Conservation (phyloP, 2,797 vertebrate species). For the Sciurus vulgaris region DNA sequence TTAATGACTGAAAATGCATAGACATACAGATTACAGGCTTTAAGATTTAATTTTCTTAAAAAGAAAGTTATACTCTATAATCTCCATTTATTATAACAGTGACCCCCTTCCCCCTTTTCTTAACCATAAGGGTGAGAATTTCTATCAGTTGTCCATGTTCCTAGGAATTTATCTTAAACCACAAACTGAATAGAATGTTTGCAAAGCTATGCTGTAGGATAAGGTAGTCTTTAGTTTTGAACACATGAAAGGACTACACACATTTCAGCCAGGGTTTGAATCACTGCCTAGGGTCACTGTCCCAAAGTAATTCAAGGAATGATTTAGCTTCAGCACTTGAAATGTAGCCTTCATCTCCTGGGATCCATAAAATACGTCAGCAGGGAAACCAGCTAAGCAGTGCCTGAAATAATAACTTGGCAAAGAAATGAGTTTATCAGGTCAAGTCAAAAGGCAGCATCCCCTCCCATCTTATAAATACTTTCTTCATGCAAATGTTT, state of each 20-base stretch:
- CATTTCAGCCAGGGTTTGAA: constrained; percentile 72
- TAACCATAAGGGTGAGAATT: constrained; percentile 3
- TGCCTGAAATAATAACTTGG: constrained; percentile 47
- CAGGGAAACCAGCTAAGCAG: background rate
- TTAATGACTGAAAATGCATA: constrained; percentile 78
- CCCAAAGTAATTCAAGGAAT: constrained; percentile 59
- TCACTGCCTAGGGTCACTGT: constrained; percentile 61
- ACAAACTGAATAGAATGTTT: background rate
- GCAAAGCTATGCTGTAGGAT: background rate
- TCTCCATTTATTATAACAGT: constrained; percentile 49
- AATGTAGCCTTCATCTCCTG: constrained; percentile 58
- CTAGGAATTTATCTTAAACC: constrained; percentile 31
- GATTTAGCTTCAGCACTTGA: constrained; percentile 68
- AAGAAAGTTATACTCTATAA: constrained; percentile 36
- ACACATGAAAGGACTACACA: background rate
- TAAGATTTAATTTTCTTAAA: background rate
- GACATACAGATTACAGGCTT: constrained; percentile 51
- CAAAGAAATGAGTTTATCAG: constrained; percentile 11
- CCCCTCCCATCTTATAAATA: background rate
- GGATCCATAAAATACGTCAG: constrained; percentile 46
- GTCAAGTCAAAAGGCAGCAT: constrained; percentile 13
- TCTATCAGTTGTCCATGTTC: background rate
- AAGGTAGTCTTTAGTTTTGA: constrained; percentile 44
- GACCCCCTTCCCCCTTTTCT: constrained; percentile 32
- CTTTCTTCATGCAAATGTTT: background rate